Evolutionary conservation across 2,113 vertebrate species (phyloP).

Genomic region (Toxostoma redivivum): DNA sequence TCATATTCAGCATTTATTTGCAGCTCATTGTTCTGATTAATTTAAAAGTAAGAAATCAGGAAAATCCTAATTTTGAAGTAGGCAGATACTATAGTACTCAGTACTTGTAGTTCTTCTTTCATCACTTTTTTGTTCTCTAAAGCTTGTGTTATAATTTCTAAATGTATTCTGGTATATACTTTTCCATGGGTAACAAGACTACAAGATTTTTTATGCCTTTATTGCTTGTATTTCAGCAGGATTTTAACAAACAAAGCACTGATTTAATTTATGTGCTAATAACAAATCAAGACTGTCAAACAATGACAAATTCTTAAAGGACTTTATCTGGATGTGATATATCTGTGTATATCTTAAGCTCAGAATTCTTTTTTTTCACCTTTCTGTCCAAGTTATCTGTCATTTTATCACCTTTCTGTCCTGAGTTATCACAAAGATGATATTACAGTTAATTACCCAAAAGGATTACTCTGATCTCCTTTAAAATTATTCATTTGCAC

Average conservation of each 20-base stretch:
- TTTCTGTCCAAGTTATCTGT: background rate
- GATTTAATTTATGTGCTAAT: background rate
- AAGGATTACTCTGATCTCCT: background rate
- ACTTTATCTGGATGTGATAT: background rate
- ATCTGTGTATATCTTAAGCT: background rate
- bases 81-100: background rate
- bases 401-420: background rate
- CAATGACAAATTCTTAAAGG: background rate
- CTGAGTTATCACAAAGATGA: background rate
- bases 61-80: background rate
- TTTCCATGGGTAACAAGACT: background rate
- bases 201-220: background rate
- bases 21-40: background rate
- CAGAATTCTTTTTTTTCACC: background rate
- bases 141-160: background rate
- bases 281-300: background rate
- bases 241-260: background rate
- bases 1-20: background rate
- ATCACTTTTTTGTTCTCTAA: background rate
- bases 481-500: background rate
- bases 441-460: background rate
- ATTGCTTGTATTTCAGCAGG: background rate
- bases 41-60: background rate
- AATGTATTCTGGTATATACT: background rate
- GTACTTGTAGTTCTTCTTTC: background rate